phyloP scores from a whole-genome alignment of 2,797 vertebrate species.

The Orestias chungarensis region DNA sequence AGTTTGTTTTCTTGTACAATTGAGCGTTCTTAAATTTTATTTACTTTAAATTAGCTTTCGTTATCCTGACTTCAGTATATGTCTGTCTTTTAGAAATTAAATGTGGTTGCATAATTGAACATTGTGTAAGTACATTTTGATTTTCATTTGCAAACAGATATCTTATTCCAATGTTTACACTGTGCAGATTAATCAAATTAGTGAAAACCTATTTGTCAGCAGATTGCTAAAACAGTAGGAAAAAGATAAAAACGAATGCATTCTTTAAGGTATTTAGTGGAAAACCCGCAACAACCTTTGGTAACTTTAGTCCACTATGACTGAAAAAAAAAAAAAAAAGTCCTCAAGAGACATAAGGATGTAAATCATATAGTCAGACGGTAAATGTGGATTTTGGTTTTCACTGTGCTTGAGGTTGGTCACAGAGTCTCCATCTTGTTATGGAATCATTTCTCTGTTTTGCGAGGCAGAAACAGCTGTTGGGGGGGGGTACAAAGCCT shows the following conservation, averaged over 20 bases:
- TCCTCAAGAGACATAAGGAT: constrained; percentile 43
- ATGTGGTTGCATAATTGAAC: background rate
- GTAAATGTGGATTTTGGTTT: constrained; percentile 66
- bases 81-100: constrained; percentile 9
- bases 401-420: constrained; percentile 62
- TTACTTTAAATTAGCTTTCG: constrained; percentile 2
- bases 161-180: constrained; percentile 32
- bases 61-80: background rate
- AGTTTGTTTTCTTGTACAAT: background rate
- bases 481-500: constrained; percentile 13
- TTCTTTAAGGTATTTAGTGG: background rate
- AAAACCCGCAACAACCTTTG: constrained; percentile 21
- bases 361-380: constrained; percentile 66
- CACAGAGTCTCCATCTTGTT: constrained; percentile 42
- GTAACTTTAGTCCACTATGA: constrained; percentile 38
- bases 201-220: constrained; percentile 30
- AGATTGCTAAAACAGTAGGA: constrained; percentile 45
- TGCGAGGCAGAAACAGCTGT: constrained; percentile 16
- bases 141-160: constrained; percentile 27
- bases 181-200: constrained; percentile 32
- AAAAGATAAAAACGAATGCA: constrained; percentile 28
- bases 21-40: background rate
- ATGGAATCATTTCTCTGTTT: constrained; percentile 57
- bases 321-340: constrained; percentile 36
- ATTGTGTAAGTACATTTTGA: constrained; percentile 5